Percentiles rank a stretch among this genome's conserved stretches.
Evolutionary conservation across 2,888 invertebrate species (phyloP).

Genomic region (Apoda limacodes): DNA sequence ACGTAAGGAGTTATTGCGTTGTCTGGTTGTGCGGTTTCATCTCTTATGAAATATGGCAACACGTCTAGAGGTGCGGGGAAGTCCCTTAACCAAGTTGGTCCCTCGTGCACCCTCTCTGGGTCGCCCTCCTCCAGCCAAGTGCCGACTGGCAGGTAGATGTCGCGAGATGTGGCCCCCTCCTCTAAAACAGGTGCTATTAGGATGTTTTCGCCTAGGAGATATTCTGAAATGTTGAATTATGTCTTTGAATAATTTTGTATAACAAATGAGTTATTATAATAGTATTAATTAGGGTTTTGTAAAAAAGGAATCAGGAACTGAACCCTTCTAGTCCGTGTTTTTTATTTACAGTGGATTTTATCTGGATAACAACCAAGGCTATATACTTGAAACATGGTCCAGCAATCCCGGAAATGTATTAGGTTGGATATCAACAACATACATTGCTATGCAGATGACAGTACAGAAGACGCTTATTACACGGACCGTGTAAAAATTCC

Average conservation of each 20-base stretch:
- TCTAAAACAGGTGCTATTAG: conserved; percentile 82
- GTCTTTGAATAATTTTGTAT: background rate
- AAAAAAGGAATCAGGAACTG: too few relatives aligned
- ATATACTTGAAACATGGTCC: too few relatives aligned
- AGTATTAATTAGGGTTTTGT: too few relatives aligned
- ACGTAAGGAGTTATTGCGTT: conserved; percentile 22
- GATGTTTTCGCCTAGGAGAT: conserved; percentile 80
- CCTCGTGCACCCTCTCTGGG: conserved; percentile 44
- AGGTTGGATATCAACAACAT: too few relatives aligned
- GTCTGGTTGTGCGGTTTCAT: conserved; percentile 17
- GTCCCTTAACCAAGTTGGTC: conserved; percentile 72
- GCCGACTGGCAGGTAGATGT: conserved; percentile 82
- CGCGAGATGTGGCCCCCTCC: conserved; percentile 70
- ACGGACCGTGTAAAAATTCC: too few relatives aligned
- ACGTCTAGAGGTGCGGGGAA: conserved; percentile 76
- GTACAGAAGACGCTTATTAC: too few relatives aligned
- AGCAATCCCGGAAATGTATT: too few relatives aligned
- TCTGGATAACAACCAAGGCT: too few relatives aligned
- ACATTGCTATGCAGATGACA: too few relatives aligned
- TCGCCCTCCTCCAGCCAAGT: conserved; percentile 76
- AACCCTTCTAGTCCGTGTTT: too few relatives aligned
- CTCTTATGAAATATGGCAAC: conserved; percentile 75
- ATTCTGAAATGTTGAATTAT: conserved; percentile 68
- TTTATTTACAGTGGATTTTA: too few relatives aligned
- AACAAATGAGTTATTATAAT: too few relatives aligned